Evolutionary conservation across 2,888 invertebrate genomes (phyloP), one percentile per base, ranked within the genome.

Genomic region (Serrognathus titanus): DNA sequence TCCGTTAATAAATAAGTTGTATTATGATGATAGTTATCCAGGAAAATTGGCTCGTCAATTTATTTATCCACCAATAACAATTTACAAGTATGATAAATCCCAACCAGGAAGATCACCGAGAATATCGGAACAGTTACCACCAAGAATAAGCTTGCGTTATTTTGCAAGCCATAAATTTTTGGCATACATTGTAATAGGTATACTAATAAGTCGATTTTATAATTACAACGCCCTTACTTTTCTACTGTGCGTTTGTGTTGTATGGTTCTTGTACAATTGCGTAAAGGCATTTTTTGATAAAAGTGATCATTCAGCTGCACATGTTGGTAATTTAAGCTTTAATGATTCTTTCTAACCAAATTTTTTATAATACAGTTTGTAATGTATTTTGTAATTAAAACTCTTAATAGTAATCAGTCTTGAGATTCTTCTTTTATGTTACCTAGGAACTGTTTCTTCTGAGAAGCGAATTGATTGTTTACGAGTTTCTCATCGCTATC

Each of bases 91-190:
- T 59, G 83, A 85, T 16, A 89, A 88, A 70, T 81, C 82, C 7
- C 66, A 73, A 4, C 76, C 78, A n/a, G 82, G 83, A 59, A 80
- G 82, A 59, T 83, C 85, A 36, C 81, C 80, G 11, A 75, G 85
- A 9, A 79, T 82, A 9, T 79, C 81, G 45, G 79, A 80, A 58
- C 78, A 82, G 20, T 75, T 91, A 45, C 87, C 88, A 0, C 84
- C 90, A 1, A 78, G 90, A 48, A 66, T 90, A 7, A 87, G 87
- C 47, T 75, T 92, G 47, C 81, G 92, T 40, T 77, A 81, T 48
- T 78, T 89, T 11, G 90, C 88, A 4, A 85, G 84, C 49, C 83
- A 88, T 63, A 79, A 80, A 39, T 82, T 84, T 53, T 70, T 87
- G 31, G 68, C 80, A 1, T 83, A 83, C 76, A 66, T 86, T 35